A percentile compares a stretch with the other conserved stretches of the same genome.
These are phyloP conservation scores for Ridgeia piscesae DNA, from an alignment of 1,140 invertebrate genomes.

Conservation along the genomic window DNA sequence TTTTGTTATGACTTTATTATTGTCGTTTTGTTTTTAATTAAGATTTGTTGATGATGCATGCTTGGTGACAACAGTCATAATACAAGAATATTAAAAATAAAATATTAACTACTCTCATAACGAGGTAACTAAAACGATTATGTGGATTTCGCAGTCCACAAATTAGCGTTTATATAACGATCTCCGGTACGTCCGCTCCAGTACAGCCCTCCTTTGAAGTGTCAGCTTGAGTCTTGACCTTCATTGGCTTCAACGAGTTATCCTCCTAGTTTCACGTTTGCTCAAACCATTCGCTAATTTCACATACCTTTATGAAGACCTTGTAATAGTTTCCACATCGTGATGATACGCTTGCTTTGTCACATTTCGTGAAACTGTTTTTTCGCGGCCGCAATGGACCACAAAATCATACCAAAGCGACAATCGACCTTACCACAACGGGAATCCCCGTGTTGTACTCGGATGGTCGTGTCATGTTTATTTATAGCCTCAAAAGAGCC, in stretches of 20 bases:
- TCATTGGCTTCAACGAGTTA: not conserved
- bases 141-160: not conserved
- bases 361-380: not conserved
- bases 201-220: not conserved
- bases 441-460: not conserved
- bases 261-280: not conserved
- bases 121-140: not conserved
- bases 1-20: too few relatives aligned
- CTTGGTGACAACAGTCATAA: not conserved
- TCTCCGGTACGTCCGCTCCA: too few relatives aligned
- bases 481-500: not conserved
- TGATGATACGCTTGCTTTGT: not conserved
- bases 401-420: not conserved
- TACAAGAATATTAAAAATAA: not conserved
- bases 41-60: too few relatives aligned
- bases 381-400: not conserved
- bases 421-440: not conserved
- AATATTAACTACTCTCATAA: not conserved
- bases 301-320: not conserved
- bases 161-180: not conserved
- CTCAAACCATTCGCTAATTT: not conserved
- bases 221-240: not conserved
- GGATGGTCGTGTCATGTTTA: not conserved
- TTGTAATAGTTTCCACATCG: constrained; percentile 5
- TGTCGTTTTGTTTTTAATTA: too few relatives aligned